These are phyloP conservation scores for Zenarchopterus dispar DNA, from an alignment of 2,797 vertebrate species.

Conservation along the genomic window DNA sequence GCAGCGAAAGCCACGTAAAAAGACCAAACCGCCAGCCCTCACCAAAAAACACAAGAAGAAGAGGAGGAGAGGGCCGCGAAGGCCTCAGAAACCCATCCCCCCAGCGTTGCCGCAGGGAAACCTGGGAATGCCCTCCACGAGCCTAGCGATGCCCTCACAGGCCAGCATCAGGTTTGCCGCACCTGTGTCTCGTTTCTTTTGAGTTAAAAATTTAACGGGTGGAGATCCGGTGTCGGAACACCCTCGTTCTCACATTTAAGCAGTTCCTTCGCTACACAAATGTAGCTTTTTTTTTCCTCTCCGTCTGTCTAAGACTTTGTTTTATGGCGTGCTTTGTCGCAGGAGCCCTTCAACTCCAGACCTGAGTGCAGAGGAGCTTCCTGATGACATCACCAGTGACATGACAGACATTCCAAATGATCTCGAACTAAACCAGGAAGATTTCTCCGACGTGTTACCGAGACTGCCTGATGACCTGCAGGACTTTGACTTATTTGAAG, in stretches of 20 bases:
- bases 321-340: neutral
- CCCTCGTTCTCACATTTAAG: neutral
- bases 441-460: constrained; percentile 96
- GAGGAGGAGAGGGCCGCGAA: constrained; percentile 90
- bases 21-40: constrained; percentile 98
- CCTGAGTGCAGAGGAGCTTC: constrained; percentile 96
- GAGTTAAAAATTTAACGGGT: too few relatives aligned
- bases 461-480: constrained; percentile 96
- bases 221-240: constrained; percentile 15
- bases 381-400: constrained; percentile 98
- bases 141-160: constrained; percentile 90
- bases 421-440: constrained; percentile 98
- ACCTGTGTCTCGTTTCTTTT: neutral
- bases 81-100: constrained; percentile 98
- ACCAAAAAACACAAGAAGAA: constrained; percentile 99
- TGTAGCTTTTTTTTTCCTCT: constrained; percentile 5
- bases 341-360: constrained; percentile 97
- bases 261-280: too few relatives aligned
- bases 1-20: constrained; percentile 98
- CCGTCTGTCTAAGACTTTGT: constrained; percentile 14
- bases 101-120: constrained; percentile 97
- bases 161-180: constrained; percentile 89
- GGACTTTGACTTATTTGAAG: constrained; percentile 99
- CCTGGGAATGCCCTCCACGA: constrained; percentile 94
- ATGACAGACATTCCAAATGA: constrained; percentile 99